These are phyloP conservation scores for Homarus gammarus DNA, from an alignment of 2,888 invertebrate genomes.

Conservation along the genomic window DNA sequence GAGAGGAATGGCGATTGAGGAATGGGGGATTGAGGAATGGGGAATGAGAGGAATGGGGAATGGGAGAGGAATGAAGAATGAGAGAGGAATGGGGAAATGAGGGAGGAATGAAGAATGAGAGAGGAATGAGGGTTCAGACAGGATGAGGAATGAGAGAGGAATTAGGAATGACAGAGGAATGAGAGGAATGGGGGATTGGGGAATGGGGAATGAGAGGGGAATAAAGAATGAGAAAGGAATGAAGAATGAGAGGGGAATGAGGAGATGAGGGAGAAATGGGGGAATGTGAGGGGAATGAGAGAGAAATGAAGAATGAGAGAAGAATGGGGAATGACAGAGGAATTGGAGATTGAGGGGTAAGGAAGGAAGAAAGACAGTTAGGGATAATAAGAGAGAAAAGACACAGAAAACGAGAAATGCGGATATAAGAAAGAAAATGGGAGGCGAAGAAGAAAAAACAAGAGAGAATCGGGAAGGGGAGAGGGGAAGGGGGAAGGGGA, in stretches of 20 bases:
- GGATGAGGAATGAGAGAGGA: too few species aligned
- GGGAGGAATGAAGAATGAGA: too few species aligned
- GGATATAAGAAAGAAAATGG: neutral
- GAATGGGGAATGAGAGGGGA: neutral
- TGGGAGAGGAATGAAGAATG: too few species aligned
- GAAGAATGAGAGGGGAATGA: neutral
- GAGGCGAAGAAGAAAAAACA: slow-evolving; percentile 3
- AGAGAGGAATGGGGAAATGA: too few species aligned
- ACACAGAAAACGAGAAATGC: neutral
- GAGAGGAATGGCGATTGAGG: too few species aligned
- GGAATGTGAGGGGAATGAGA: neutral
- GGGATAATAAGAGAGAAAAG: neutral
- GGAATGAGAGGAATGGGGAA: too few species aligned
- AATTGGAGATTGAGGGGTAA: neutral
- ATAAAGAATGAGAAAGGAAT: neutral
- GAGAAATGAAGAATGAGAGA: neutral
- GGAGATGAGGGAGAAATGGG: neutral
- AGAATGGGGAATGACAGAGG: neutral
- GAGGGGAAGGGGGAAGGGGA: slow-evolving; percentile 22
- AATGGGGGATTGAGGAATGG: too few species aligned
- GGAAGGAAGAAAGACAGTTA: slow-evolving; percentile 15
- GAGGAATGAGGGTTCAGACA: too few species aligned
- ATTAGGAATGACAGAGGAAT: slow-evolving; percentile 25
- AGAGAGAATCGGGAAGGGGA: slow-evolving; percentile 26
- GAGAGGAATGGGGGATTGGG: slow-evolving; percentile 3